These are phyloP conservation scores for Gymnocheta viridis DNA, from an alignment of 2,888 invertebrate species.

Conservation along the genomic window DNA sequence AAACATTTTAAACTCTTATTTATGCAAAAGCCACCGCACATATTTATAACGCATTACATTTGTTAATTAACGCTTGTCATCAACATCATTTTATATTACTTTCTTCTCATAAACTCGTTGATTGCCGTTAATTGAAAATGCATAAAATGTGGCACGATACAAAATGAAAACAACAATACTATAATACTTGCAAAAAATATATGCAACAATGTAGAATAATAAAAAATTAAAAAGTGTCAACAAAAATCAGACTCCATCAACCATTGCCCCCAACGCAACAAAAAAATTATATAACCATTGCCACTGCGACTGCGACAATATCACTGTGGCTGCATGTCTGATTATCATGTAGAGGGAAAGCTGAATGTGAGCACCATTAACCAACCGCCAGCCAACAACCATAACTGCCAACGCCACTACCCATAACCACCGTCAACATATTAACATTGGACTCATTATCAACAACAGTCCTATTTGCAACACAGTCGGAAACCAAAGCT, in stretches of 20 bases:
- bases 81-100: slow-evolving; percentile 63
- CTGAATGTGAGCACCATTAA: slow-evolving; percentile 38
- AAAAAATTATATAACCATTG: slow-evolving; percentile 2
- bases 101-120: slow-evolving; percentile 43
- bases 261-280: neutral
- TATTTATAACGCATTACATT: slow-evolving; percentile 60
- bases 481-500: slow-evolving; percentile 50
- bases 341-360: slow-evolving; percentile 27
- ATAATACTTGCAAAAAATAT: neutral
- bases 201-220: neutral
- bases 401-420: slow-evolving; percentile 55
- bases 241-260: slow-evolving; percentile 22
- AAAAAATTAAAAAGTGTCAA: slow-evolving; percentile 5
- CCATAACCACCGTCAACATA: slow-evolving; percentile 51
- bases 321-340: slow-evolving; percentile 12
- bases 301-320: slow-evolving; percentile 21
- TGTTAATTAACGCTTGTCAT: slow-evolving; percentile 71
- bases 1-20: slow-evolving; percentile 17
- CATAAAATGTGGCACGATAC: slow-evolving; percentile 33
- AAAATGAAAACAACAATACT: slow-evolving; percentile 18
- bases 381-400: slow-evolving; percentile 36
- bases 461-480: slow-evolving; percentile 46
- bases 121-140: slow-evolving; percentile 54
- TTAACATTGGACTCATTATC: slow-evolving; percentile 57
- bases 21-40: slow-evolving; percentile 41